A percentile compares a stretch with the other conserved stretches of the same genome.
phyloP scores from a whole-genome alignment of 2,888 invertebrate species.

The Nasonia oneida region DNA sequence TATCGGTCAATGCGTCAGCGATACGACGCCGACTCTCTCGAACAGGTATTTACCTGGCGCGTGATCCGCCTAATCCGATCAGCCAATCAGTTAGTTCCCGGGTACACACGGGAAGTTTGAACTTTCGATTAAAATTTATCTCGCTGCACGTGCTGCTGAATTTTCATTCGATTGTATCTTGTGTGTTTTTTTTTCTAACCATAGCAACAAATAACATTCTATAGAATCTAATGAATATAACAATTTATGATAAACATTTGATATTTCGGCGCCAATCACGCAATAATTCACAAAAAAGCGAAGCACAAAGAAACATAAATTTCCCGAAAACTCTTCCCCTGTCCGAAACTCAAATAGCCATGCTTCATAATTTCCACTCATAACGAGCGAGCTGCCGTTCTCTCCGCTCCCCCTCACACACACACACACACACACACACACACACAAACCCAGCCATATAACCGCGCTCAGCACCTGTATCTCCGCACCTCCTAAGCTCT shows the following conservation, averaged over 20 bases:
- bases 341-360: conserved; percentile 5
- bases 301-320: neutral
- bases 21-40: conserved; percentile 1
- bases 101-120: neutral
- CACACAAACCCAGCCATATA: neutral
- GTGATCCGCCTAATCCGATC: conserved; percentile 37
- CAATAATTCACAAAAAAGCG: no score
- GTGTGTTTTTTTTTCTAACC: neutral
- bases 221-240: no score
- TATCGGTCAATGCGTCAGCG: conserved; percentile 12
- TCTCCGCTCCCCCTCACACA: neutral
- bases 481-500: conserved; percentile 7
- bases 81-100: neutral
- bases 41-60: conserved; percentile 18
- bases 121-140: neutral
- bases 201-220: neutral
- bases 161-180: neutral
- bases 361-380: neutral
- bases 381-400: neutral
- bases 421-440: neutral
- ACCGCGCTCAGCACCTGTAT: conserved; percentile 23
- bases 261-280: no score
- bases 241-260: no score
- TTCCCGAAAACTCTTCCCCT: neutral
- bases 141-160: no score